A percentile compares a stretch with the other conserved stretches of the same genome.
These are phyloP conservation scores for Mustela nigripes DNA, from an alignment of 2,113 vertebrate species.

Conservation along the genomic window DNA sequence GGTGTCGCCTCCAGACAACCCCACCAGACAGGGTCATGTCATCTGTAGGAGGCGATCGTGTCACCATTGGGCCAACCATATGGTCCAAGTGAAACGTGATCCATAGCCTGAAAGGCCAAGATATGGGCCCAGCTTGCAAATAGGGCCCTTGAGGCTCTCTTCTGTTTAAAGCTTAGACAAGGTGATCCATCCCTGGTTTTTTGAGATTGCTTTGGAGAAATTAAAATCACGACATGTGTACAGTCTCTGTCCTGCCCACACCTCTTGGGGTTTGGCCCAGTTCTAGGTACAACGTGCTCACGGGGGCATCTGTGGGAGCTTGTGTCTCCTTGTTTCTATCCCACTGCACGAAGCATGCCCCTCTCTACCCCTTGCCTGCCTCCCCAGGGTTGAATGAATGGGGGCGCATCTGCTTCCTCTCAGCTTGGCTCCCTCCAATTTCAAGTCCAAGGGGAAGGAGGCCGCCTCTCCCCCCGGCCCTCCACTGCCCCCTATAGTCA, in stretches of 20 bases:
- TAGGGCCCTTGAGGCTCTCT: fast-evolving
- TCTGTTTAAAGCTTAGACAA: not conserved
- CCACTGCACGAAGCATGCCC: not conserved
- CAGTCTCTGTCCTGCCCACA: not conserved
- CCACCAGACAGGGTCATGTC: fast-evolving
- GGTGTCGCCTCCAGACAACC: not conserved
- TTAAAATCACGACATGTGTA: fast-evolving
- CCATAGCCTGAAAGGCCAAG: fast-evolving
- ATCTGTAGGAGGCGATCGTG: not conserved
- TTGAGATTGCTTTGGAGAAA: not conserved
- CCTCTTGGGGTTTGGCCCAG: fast-evolving
- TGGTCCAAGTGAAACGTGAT: fast-evolving
- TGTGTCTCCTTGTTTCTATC: not conserved
- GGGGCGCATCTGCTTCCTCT: not conserved
- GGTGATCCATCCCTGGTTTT: not conserved
- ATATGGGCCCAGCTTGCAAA: fast-evolving
- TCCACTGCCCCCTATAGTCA: no score
- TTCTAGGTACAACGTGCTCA: fast-evolving
- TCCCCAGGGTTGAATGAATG: not conserved
- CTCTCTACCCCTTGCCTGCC: fast-evolving
- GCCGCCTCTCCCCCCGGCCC: fast-evolving
- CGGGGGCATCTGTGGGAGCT: fast-evolving
- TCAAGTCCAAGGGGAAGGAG: not conserved
- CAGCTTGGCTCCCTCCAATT: not conserved
- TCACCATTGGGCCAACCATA: fast-evolving